A percentile compares a stretch with the other conserved stretches of the same genome.
phyloP scores from a whole-genome alignment of 2,113 vertebrate species.

The Rhinichthys klamathensis region DNA sequence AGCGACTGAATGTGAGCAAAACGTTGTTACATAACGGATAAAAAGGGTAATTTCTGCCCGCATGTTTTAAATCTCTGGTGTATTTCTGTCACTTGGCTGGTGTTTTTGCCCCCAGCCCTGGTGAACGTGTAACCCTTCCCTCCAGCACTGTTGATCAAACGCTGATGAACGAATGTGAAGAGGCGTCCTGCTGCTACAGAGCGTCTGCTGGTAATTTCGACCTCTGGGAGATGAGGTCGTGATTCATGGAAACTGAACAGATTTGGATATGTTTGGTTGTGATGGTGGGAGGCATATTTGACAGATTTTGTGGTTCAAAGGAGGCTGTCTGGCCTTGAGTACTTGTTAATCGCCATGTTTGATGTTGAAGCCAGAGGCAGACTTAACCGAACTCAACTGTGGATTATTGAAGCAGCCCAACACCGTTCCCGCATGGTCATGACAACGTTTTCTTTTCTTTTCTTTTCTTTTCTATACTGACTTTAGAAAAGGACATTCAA shows the following conservation, averaged over 20 bases:
- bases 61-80: neutral
- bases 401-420: slow-evolving; percentile 25
- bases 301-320: slow-evolving; percentile 33
- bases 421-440: neutral
- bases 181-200: neutral
- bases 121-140: neutral
- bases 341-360: slow-evolving; percentile 36
- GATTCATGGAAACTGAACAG: neutral
- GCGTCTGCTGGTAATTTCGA: neutral
- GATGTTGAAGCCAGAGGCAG: slow-evolving; percentile 44
- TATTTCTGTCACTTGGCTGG: neutral
- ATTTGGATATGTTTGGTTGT: slow-evolving; percentile 4
- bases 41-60: neutral
- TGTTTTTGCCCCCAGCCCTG: neutral
- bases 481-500: neutral
- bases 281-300: slow-evolving; percentile 14
- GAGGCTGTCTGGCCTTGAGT: slow-evolving; percentile 20
- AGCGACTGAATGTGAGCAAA: no score
- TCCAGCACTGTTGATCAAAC: neutral
- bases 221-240: neutral
- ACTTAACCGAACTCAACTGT: slow-evolving; percentile 32
- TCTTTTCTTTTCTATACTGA: neutral
- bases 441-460: neutral
- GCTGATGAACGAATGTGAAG: neutral
- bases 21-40: no score